Conservation (phyloP, 2,888 invertebrate species). For the Hecatera dysodea region DNA sequence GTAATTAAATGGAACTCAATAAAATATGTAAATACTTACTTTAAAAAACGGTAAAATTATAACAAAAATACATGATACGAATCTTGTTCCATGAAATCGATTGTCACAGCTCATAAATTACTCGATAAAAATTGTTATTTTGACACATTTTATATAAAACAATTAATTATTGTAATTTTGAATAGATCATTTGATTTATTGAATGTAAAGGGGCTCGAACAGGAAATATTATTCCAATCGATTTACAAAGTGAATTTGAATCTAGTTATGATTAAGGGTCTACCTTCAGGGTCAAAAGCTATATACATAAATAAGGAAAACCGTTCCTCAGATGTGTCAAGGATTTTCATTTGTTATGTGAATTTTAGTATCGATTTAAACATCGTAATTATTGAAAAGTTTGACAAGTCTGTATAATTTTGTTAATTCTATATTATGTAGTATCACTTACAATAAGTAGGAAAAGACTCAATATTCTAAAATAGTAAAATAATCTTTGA, state of each 20-base stretch:
- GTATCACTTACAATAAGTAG: too few relatives aligned
- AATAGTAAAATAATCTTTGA: not conserved
- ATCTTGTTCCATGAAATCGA: constrained; percentile 31
- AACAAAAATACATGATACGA: constrained; percentile 12
- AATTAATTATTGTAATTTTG: constrained; percentile 47
- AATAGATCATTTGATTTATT: constrained; percentile 60
- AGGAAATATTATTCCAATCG: constrained; percentile 61
- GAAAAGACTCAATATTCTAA: not conserved
- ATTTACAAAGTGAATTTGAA: constrained; percentile 64
- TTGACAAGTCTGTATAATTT: too few relatives aligned
- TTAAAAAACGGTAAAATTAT: constrained; percentile 2
- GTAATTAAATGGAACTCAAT: not conserved
- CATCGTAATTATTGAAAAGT: constrained; percentile 59
- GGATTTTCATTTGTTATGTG: constrained; percentile 76
- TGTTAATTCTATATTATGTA: too few relatives aligned
- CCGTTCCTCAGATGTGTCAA: constrained; percentile 78
- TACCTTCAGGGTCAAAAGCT: constrained; percentile 76
- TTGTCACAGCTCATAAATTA: constrained; percentile 52
- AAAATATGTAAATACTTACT: not conserved
- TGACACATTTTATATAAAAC: constrained; percentile 50
- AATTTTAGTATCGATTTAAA: constrained; percentile 74
- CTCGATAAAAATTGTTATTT: constrained; percentile 45
- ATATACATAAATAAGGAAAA: constrained; percentile 84
- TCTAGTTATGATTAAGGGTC: constrained; percentile 75
- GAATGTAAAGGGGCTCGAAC: constrained; percentile 55